Evolutionary conservation across 2,797 vertebrate species (phyloP).

Genomic region (Cryptoblepharus egeriae): DNA sequence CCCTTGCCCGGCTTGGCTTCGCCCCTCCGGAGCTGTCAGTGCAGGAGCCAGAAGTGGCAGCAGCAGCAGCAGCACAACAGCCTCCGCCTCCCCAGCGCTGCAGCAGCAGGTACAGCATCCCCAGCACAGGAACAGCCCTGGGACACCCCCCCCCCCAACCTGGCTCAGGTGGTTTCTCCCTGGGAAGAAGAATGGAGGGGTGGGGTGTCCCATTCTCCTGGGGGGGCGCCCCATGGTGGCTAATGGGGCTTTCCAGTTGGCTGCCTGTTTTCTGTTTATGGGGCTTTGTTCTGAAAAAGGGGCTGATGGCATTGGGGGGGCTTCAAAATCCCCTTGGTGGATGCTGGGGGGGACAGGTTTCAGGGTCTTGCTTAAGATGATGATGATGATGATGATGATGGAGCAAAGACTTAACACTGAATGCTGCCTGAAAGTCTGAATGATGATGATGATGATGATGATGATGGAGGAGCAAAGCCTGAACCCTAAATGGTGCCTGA

Average conservation of each 20-base stretch:
- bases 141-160: no score
- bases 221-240: neutral
- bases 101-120: conserved; percentile 28
- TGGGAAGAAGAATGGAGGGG: neutral
- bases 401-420: no score
- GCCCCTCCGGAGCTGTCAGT: conserved; percentile 51
- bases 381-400: no score
- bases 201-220: neutral
- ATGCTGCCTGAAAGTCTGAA: no score
- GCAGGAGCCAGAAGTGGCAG: conserved; percentile 42
- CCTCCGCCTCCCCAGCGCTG: neutral
- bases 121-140: no score
- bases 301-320: neutral
- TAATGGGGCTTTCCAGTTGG: neutral
- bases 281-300: conserved; percentile 25
- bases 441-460: no score
- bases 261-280: neutral
- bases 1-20: neutral
- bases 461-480: no score
- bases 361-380: neutral
- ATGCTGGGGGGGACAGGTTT: neutral
- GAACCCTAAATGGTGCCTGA: no score
- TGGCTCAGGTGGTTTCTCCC: neutral
- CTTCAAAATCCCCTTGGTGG: neutral
- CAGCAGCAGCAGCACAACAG: neutral